Base-by-base conservation (phyloP, 2,113 vertebrate species). In the Tauraco erythrolophus region DNA sequence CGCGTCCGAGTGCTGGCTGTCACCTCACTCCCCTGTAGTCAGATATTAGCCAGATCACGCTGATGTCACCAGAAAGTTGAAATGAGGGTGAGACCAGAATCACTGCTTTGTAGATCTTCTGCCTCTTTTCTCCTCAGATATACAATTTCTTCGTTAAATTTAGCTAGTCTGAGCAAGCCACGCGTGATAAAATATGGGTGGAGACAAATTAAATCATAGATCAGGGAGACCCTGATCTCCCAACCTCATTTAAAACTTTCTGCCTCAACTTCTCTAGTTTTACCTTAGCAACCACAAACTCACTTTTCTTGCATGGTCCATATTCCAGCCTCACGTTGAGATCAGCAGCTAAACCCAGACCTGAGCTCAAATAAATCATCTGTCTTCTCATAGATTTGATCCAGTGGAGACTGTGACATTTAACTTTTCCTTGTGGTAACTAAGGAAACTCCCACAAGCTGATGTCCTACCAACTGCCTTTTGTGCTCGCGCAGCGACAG, bases 381-480 rank as follows among this genome's bases (percentile, higher is more conserved):
- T 70, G 83, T 5, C 2, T 41, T 84, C 91, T 84, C 4, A 19
- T 78, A 68, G 77, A 89, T 84, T 17, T 68, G 84, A 94, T 92
- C 94, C 65, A 91, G 77, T 65, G 92, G 95, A 91, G 92, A 87
- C 64, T 68, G 75, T 96, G 90, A 90, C 90, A 94, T 95, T 96
- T 93, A 94, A 91, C 91, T 89, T 91, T 93, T 97, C 94, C 83
- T 96, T 87, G 81, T 79, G 91, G 91, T 92, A 95, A 64, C 96
- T 96, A 87, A 94, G 95, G 91, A 92, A 75, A 95, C 92, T 96
- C 92, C 96, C 96, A 95, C 92, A 95, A 79, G 74, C 86, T 95
- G 95, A 95, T 96, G 97, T 97, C 95, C 92, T 50, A 92, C 96
- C 96, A 97, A 75, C 88, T 96, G 96, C 96, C 96, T 97, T 97